These are phyloP conservation scores for Hycleus phaleratus DNA, from an alignment of 1,140 invertebrate species.

Conservation along the genomic window DNA sequence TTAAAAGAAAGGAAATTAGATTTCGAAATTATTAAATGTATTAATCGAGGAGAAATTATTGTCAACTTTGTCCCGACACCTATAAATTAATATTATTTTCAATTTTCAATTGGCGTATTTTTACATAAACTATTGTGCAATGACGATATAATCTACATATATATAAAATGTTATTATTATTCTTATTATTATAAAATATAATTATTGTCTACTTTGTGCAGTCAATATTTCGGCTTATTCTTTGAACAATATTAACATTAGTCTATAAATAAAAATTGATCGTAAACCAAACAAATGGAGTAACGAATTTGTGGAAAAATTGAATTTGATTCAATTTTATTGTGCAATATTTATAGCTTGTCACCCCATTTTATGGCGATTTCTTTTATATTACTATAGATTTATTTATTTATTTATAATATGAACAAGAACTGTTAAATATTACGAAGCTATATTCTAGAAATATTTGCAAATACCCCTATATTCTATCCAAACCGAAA, in stretches of 20 bases:
- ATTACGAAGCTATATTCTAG: constrained; percentile 13
- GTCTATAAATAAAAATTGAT: constrained; percentile 14
- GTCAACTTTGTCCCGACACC: constrained; percentile 35
- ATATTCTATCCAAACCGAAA: constrained; percentile 29
- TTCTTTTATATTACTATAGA: constrained; percentile 14
- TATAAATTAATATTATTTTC: constrained; percentile 10
- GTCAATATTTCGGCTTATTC: constrained; percentile 21
- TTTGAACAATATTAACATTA: constrained; percentile 24
- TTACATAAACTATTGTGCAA: constrained; percentile 23
- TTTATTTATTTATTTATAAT: constrained; percentile 10
- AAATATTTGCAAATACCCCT: constrained; percentile 34
- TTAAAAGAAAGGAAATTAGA: constrained; percentile 25
- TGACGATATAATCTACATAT: constrained; percentile 23
- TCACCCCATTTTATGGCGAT: too few species aligned
- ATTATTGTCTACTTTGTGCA: constrained; percentile 37
- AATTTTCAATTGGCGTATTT: not conserved
- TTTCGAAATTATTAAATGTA: constrained; percentile 14
- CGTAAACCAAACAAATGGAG: not conserved
- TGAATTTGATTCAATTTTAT: constrained; percentile 22
- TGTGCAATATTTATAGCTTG: too few species aligned
- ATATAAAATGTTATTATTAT: not conserved
- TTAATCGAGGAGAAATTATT: constrained; percentile 14
- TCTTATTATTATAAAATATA: not conserved
- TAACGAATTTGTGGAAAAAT: constrained; percentile 1
- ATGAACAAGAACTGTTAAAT: constrained; percentile 1